Percentiles rank a stretch among this genome's conserved stretches.
These are phyloP conservation scores for Oreonectes daqikongensis DNA, from an alignment of 2,797 vertebrate genomes.

Conservation along the genomic window DNA sequence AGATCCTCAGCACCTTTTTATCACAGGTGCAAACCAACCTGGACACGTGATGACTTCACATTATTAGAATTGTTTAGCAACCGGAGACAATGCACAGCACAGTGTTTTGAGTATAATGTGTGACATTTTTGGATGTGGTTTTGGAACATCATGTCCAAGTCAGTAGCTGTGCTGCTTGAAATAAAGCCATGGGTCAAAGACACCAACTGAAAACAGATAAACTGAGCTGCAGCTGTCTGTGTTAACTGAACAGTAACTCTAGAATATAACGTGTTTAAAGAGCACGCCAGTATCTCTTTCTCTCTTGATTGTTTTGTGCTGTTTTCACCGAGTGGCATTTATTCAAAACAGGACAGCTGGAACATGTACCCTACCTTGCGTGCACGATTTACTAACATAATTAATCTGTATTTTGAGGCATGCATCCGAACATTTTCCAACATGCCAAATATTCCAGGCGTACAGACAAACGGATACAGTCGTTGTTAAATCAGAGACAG, in stretches of 20 bases:
- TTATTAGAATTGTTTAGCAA: background rate
- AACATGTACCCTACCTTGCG: slow-evolving; percentile 62
- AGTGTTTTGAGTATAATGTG: background rate
- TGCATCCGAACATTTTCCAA: background rate
- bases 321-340: slow-evolving; percentile 64
- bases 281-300: slow-evolving; percentile 58
- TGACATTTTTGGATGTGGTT: background rate
- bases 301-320: slow-evolving; percentile 26
- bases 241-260: slow-evolving; percentile 74
- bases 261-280: slow-evolving; percentile 57
- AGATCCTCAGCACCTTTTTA: slow-evolving; percentile 27
- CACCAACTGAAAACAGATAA: slow-evolving; percentile 66
- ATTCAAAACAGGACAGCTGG: slow-evolving; percentile 58
- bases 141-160: slow-evolving; percentile 2
- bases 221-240: slow-evolving; percentile 77
- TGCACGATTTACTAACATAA: slow-evolving; percentile 21
- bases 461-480: background rate
- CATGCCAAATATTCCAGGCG: background rate
- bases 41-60: slow-evolving; percentile 1
- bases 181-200: slow-evolving; percentile 55
- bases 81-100: background rate
- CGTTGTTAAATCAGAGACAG: background rate
- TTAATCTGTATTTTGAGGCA: slow-evolving; percentile 42
- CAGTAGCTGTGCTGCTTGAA: slow-evolving; percentile 63
- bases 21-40: slow-evolving; percentile 12